A percentile compares a stretch with the other conserved stretches of the same genome.
phyloP scores from a whole-genome alignment of 2,888 invertebrate genomes.

The Volucella zonaria region DNA sequence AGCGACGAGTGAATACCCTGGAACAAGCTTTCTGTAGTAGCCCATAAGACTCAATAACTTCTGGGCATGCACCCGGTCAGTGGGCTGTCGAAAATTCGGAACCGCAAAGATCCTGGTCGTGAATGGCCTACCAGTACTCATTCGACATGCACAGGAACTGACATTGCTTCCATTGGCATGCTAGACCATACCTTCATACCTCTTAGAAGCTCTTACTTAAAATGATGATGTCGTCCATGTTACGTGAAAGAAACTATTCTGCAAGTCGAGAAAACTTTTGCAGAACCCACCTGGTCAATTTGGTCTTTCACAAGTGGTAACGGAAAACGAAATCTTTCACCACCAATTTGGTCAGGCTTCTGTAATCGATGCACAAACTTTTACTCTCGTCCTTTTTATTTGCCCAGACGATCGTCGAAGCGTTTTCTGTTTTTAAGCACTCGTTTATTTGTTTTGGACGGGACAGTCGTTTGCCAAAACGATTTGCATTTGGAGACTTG shows the following conservation, averaged over 20 bases:
- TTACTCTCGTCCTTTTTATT: too few relatives aligned
- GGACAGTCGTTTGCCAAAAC: background rate
- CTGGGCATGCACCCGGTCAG: background rate
- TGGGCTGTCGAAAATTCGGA: conserved; percentile 17
- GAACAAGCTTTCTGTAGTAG: conserved; percentile 4
- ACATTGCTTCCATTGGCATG: background rate
- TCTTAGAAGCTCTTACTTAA: conserved; percentile 16
- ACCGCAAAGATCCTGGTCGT: background rate
- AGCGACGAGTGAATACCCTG: conserved; percentile 10
- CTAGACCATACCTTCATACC: background rate
- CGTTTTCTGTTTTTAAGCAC: background rate
- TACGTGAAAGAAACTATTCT: conserved; percentile 14
- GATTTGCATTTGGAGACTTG: conserved; percentile 4
- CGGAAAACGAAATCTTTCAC: too few relatives aligned
- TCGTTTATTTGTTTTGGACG: background rate
- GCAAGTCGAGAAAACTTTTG: conserved; percentile 2
- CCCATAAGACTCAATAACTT: conserved; percentile 7
- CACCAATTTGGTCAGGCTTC: too few relatives aligned
- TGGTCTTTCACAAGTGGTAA: conserved; percentile 5
- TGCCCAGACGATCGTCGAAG: too few relatives aligned
- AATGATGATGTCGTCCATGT: conserved; percentile 18
- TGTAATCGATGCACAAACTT: too few relatives aligned
- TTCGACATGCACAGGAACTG: background rate
- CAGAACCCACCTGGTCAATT: background rate
- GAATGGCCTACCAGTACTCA: background rate